Evolutionary conservation across 2,888 invertebrate genomes (phyloP).

Genomic region (Clusia tigrina): DNA sequence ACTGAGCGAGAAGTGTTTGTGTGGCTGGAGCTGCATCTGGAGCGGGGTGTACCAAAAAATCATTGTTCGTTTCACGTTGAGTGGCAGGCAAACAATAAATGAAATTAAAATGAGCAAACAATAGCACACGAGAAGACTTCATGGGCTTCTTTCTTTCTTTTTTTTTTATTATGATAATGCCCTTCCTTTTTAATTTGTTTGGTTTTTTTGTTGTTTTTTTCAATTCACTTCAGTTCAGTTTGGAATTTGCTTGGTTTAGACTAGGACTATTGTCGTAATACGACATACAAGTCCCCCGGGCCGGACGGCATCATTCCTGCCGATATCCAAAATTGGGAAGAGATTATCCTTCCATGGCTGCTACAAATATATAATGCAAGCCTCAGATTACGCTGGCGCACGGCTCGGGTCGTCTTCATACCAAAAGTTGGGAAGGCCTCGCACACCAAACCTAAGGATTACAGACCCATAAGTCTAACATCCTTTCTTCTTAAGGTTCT

Average conservation of each 20-base stretch:
- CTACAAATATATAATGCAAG: too few relatives aligned
- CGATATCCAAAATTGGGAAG: too few relatives aligned
- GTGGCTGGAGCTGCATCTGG: constrained; percentile 18
- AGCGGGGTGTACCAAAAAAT: constrained; percentile 9
- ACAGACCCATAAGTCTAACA: too few relatives aligned
- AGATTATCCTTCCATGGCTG: too few relatives aligned
- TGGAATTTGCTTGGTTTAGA: neutral
- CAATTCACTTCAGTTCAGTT: constrained; percentile 5
- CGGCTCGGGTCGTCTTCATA: too few relatives aligned
- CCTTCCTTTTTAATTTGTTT: neutral
- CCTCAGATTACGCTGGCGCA: too few relatives aligned
- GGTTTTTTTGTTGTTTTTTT: constrained; percentile 20
- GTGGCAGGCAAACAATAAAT: constrained; percentile 63
- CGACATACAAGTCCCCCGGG: constrained; percentile 57
- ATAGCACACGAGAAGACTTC: constrained; percentile 37
- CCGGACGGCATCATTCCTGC: too few relatives aligned
- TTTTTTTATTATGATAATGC: neutral
- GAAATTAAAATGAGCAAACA: constrained; percentile 65
- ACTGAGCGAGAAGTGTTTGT: constrained; percentile 22
- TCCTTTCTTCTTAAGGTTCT: too few relatives aligned
- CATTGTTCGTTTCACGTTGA: constrained; percentile 31
- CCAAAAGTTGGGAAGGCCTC: too few relatives aligned
- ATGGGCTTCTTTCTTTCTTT: constrained; percentile 11
- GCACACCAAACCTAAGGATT: too few relatives aligned
- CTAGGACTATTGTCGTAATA: constrained; percentile 48